Conservation (phyloP, 2,113 vertebrate genomes). For the Mustelus asterias region DNA sequence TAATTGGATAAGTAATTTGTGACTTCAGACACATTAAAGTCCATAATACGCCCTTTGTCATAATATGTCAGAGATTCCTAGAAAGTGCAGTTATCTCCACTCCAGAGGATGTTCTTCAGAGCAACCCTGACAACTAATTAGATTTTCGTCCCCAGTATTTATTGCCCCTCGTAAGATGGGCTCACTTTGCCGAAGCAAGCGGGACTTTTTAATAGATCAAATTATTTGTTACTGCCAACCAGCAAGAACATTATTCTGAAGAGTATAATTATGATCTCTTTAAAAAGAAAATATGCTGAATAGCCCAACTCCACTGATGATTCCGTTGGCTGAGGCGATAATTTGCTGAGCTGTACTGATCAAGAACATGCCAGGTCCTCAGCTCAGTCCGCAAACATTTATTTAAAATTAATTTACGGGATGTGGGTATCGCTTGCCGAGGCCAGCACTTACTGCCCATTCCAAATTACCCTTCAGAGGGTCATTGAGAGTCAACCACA, state of each 20-base stretch:
- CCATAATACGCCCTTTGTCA: slow-evolving; percentile 21
- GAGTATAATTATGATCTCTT: neutral
- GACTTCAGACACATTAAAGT: slow-evolving; percentile 30
- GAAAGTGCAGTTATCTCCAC: slow-evolving; percentile 34
- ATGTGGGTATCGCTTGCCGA: too few species aligned
- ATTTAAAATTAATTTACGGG: too few species aligned
- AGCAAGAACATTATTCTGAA: slow-evolving; percentile 17
- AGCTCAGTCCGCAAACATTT: too few species aligned
- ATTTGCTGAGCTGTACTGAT: neutral
- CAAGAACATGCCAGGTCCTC: neutral
- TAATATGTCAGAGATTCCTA: slow-evolving; percentile 14
- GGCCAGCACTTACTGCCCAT: too few species aligned
- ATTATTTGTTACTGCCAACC: neutral
- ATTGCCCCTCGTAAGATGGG: neutral
- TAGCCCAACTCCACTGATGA: neutral
- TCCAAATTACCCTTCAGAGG: too few species aligned
- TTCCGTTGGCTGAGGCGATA: neutral
- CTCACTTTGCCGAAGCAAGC: neutral
- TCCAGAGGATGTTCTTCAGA: neutral
- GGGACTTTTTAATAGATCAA: slow-evolving; percentile 5
- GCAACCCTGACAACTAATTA: slow-evolving; percentile 19
- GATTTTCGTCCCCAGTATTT: neutral
- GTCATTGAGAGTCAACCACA: too few species aligned
- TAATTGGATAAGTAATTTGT: slow-evolving; percentile 10
- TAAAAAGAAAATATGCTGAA: neutral